phyloP scores from a whole-genome alignment of 2,113 vertebrate genomes.

The Cyprinus carpio region DNA sequence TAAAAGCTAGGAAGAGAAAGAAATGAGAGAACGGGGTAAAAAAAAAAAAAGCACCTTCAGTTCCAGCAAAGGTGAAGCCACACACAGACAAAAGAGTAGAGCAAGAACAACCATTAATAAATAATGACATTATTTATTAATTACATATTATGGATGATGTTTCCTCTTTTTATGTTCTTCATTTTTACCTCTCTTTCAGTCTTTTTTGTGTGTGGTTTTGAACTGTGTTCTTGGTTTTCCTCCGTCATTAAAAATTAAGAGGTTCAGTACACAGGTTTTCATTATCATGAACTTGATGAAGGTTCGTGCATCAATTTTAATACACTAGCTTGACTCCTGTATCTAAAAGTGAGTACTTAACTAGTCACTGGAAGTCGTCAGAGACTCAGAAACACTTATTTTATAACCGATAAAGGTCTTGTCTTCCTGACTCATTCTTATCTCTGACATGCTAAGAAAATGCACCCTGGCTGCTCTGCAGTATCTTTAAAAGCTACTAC shows the following conservation, averaged over 20 bases:
- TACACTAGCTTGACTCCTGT: conserved; percentile 12
- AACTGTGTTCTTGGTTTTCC: conserved; percentile 37
- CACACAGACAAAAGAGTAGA: conserved; percentile 10
- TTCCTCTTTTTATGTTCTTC: conserved; percentile 39
- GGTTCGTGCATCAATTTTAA: conserved; percentile 13
- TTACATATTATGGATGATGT: conserved; percentile 58
- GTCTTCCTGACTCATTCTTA: conserved; percentile 16
- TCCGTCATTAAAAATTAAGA: conserved; percentile 56
- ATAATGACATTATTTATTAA: conserved; percentile 54
- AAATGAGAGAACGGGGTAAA: neutral
- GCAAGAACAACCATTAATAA: conserved; percentile 49
- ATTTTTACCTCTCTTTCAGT: conserved; percentile 18
- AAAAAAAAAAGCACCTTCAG: conserved; percentile 4
- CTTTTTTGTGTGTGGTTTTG: neutral
- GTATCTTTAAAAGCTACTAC: neutral
- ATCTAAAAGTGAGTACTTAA: conserved; percentile 25
- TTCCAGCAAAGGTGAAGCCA: conserved; percentile 42
- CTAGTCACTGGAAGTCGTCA: neutral
- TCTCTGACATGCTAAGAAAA: neutral
- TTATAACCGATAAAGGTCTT: conserved; percentile 14
- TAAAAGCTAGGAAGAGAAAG: conserved; percentile 4
- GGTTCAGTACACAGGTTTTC: conserved; percentile 40
- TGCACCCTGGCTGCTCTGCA: neutral
- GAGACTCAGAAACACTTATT: conserved; percentile 11
- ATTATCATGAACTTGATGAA: conserved; percentile 46